phyloP scores from a whole-genome alignment of 2,888 invertebrate species.

The Drosophila paracracens region DNA sequence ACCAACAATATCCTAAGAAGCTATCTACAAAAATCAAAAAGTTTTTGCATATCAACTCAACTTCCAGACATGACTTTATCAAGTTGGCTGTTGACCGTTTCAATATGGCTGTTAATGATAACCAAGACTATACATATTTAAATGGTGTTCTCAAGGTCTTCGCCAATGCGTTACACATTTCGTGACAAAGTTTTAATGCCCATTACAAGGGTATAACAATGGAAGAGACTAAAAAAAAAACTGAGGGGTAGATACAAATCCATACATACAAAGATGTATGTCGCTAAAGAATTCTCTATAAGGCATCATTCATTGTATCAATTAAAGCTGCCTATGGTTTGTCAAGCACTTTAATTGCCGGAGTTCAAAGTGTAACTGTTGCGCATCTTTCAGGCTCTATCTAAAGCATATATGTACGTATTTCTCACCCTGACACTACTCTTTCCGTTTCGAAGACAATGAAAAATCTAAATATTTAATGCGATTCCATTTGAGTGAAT shows the following conservation, averaged over 20 bases:
- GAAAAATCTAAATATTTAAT: conserved; percentile 71
- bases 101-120: background rate
- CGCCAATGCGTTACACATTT: background rate
- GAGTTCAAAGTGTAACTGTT: conserved; percentile 74
- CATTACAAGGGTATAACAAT: conserved; percentile 16
- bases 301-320: conserved; percentile 20
- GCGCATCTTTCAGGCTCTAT: conserved; percentile 17
- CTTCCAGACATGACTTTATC: background rate
- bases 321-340: conserved; percentile 39
- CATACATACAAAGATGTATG: background rate
- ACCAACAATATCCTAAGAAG: background rate
- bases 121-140: background rate
- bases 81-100: background rate
- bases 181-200: conserved; percentile 7
- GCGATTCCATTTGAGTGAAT: conserved; percentile 63
- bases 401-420: background rate
- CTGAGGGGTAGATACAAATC: conserved; percentile 2
- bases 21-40: background rate
- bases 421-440: background rate
- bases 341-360: conserved; percentile 62
- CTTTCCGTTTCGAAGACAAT: conserved; percentile 16
- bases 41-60: background rate
- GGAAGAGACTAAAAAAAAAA: conserved; percentile 10
- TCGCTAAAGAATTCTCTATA: conserved; percentile 14
- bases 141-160: background rate